Evolutionary conservation across 2,113 vertebrate species (phyloP), one percentile per base, ranked within the genome.

Genomic region (Platanista minor): DNA sequence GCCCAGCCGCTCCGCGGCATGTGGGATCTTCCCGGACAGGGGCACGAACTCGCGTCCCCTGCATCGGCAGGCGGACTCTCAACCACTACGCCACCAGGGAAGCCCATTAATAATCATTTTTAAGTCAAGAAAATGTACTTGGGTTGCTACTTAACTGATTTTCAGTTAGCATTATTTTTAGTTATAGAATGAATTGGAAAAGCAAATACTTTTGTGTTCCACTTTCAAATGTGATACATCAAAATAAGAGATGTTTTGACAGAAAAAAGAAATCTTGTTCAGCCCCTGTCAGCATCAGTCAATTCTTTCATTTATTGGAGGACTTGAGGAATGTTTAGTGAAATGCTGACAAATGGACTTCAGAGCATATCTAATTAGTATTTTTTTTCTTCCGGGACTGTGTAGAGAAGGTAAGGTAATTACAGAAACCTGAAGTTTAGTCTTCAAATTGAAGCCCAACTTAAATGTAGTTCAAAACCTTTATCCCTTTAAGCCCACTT

Each of bases 141-240:
- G 81, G 18, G 14, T 31, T 91, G 31, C 23, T 91, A 36, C 33
- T 89, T 91, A 90, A 77, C 15, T 61, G 20, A 80, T 86, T 88
- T 57, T 92, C 69, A 92, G 39, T 94, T 90, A 85, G 77, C 14
- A 94, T 29, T 84, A 94, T 95, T 84, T 95, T 90, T 77, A 95
- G 87, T 93, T 84, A 94, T 31, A 95, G 67, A 94, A 92, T 61
- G 52, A 41, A 75, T 36, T 93, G 13, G 66, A 59, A 96, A 95
- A 97, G 78, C 57, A 96, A 97, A 97, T 80, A 69, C 49, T 43
- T 92, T 66, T 96, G 54, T 95, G 61, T 69, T 97, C 62, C 86
- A 95, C 71, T 96, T 98, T 98, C 93, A 97, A 97, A 85, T 90
- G 41, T 66, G 92, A 95, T 91, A 83, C 85, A 98, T 43, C 67